Evolutionary conservation across 23 tunicate species (phyloP), one percentile per base, ranked within the genome.

Genomic region (Phallusia fumigata): DNA sequence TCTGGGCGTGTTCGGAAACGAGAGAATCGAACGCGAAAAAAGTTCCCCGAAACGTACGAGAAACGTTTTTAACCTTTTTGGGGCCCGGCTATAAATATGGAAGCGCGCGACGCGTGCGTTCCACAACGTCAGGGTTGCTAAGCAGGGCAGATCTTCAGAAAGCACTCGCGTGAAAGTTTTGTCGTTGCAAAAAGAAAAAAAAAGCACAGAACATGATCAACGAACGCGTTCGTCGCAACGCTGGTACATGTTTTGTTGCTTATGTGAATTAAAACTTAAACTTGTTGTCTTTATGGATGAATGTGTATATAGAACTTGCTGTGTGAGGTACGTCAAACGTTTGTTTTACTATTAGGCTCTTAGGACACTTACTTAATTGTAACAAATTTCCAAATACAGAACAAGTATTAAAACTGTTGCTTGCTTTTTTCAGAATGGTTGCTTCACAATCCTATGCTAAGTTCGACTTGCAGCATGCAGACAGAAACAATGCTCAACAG

Each of bases 371-470:
- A 13, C 16, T 16, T 24, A 58, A 21, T 58, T 24, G 28, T 58
- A 21, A 58, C 15, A 18, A 58, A 1, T 58, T 6, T 58, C 2
- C 16, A 11, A 33, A 5, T 33, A 19, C 40, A 18, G 22, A 34
- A 74, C 35, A 19, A 6, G 52, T 80, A 24, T 28, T 22, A 52
- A 52, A 16, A 32, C 24, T 31, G 33, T 16, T 30, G 13, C 13
- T 58, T 58, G 28, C 73, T n/a, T 49, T 26, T 76, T 76, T 18
- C 53, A 84, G 87, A 76, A 84, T 84, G 87, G 81, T 84, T 84
- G 53, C 81, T 76, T 53, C 87, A 52, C 58, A 77, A 84, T 73
- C 81, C 81, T 5, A 31, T 84, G 13, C 52, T 84, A 11, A 19
- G 31, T 53, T 65, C 53, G 33, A 19, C 81, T 34, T 35, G 87